phyloP scores from a whole-genome alignment of 1,140 invertebrate species.

The Rhyzopertha dominica region DNA sequence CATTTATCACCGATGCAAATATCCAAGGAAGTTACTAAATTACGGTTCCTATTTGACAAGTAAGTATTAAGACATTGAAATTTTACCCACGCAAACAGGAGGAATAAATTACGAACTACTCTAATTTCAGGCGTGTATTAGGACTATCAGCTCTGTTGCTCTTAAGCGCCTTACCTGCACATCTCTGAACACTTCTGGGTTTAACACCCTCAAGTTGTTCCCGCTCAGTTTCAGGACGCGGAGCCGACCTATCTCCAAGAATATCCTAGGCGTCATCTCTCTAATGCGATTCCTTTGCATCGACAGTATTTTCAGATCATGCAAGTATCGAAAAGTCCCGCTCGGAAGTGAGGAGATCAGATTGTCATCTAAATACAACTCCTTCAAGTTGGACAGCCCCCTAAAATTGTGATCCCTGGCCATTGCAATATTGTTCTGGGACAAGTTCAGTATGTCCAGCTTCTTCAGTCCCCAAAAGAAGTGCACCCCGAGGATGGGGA shows the following conservation, averaged over 20 bases:
- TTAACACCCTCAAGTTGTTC: slow-evolving; percentile 65
- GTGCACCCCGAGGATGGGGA: slow-evolving; percentile 71
- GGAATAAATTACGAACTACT: not conserved
- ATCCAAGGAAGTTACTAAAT: no score
- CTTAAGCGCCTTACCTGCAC: slow-evolving; percentile 58
- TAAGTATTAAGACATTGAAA: not conserved
- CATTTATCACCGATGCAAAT: no score
- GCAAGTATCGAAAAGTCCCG: slow-evolving; percentile 66
- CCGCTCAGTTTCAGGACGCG: slow-evolving; percentile 65
- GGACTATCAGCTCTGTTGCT: not conserved
- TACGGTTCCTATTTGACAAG: no score
- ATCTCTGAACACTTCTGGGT: slow-evolving; percentile 72
- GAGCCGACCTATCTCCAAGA: slow-evolving; percentile 62
- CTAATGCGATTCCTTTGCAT: slow-evolving; percentile 66
- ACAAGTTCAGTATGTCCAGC: slow-evolving; percentile 64
- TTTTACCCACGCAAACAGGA: not conserved
- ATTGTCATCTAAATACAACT: slow-evolving; percentile 84
- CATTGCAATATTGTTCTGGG: slow-evolving; percentile 70
- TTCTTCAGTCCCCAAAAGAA: slow-evolving; percentile 72
- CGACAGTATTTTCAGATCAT: slow-evolving; percentile 60
- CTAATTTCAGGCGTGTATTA: not conserved
- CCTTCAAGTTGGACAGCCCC: slow-evolving; percentile 67
- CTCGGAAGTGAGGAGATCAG: slow-evolving; percentile 65
- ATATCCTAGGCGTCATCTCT: slow-evolving; percentile 61
- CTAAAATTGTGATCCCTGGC: slow-evolving; percentile 79